Evolutionary conservation across 1,140 invertebrate genomes (phyloP).

Genomic region (Lordiphosa stackelbergi): DNA sequence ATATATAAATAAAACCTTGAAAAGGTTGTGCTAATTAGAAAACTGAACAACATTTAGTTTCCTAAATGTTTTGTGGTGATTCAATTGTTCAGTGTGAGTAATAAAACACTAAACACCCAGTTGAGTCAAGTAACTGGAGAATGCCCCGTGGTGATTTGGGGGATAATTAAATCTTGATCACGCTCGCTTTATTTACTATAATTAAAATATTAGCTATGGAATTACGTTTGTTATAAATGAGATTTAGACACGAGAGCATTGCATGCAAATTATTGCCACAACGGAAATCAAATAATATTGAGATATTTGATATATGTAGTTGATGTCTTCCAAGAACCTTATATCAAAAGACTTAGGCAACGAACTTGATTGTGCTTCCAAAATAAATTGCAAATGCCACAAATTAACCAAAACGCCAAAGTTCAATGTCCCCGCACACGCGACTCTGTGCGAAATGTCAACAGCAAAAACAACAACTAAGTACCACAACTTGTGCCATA

Average conservation of each 20-base stretch:
- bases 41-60: neutral
- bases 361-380: slow-evolving; percentile 30
- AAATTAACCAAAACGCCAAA: slow-evolving; percentile 35
- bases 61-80: slow-evolving; percentile 5
- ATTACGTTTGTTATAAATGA: slow-evolving; percentile 31
- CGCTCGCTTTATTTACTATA: slow-evolving; percentile 38
- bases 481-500: slow-evolving; percentile 52
- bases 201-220: slow-evolving; percentile 66
- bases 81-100: neutral
- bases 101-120: no score
- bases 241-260: slow-evolving; percentile 34
- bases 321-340: neutral
- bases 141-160: slow-evolving; percentile 18
- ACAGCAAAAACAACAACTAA: slow-evolving; percentile 12
- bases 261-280: slow-evolving; percentile 20
- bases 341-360: slow-evolving; percentile 37
- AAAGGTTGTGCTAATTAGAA: slow-evolving; percentile 47
- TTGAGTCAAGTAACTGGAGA: slow-evolving; percentile 17
- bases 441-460: slow-evolving; percentile 50
- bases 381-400: slow-evolving; percentile 35
- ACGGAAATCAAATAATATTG: slow-evolving; percentile 21
- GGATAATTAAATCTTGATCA: slow-evolving; percentile 43
- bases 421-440: slow-evolving; percentile 53
- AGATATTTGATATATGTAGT: neutral
- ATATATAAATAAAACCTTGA: slow-evolving; percentile 35